These are phyloP conservation scores for Acanthosepion lycidas DNA, from an alignment of 2,888 invertebrate species.

Conservation along the genomic window DNA sequence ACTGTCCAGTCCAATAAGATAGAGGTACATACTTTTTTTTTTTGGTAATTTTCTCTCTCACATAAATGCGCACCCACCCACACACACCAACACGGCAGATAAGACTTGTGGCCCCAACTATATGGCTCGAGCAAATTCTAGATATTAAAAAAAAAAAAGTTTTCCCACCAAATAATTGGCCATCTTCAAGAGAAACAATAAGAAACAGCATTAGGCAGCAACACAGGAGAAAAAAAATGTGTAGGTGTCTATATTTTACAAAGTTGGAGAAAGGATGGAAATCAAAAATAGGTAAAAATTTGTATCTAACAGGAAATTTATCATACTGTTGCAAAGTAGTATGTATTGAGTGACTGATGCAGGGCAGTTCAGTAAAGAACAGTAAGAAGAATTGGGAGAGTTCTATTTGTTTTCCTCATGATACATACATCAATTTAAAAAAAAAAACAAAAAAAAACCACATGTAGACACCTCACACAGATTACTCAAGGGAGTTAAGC, in stretches of 20 bases:
- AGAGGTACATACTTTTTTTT: neutral
- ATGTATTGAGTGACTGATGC: neutral
- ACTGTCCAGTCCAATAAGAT: neutral
- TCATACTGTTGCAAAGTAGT: slow-evolving; percentile 18
- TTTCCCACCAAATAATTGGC: slow-evolving; percentile 6
- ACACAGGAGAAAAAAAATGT: neutral
- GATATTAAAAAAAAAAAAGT: neutral
- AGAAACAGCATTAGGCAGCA: neutral
- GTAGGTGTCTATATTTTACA: neutral
- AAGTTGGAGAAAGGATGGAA: neutral
- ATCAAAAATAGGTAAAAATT: neutral
- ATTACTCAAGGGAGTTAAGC: neutral
- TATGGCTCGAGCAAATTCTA: slow-evolving; percentile 20
- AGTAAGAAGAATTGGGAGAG: neutral
- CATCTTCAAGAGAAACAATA: slow-evolving; percentile 6
- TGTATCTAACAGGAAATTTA: slow-evolving; percentile 20
- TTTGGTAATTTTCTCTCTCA: neutral
- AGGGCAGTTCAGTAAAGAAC: neutral
- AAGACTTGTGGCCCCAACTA: neutral
- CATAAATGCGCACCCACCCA: neutral
- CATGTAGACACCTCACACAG: neutral
- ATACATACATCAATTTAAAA: neutral
- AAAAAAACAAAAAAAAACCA: too few species aligned
- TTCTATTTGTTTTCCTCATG: neutral
- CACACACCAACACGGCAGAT: slow-evolving; percentile 33